Evolutionary conservation across 2,113 vertebrate species (phyloP), one percentile per base, ranked within the genome.

Genomic region (Thinocorus orbignyianus): DNA sequence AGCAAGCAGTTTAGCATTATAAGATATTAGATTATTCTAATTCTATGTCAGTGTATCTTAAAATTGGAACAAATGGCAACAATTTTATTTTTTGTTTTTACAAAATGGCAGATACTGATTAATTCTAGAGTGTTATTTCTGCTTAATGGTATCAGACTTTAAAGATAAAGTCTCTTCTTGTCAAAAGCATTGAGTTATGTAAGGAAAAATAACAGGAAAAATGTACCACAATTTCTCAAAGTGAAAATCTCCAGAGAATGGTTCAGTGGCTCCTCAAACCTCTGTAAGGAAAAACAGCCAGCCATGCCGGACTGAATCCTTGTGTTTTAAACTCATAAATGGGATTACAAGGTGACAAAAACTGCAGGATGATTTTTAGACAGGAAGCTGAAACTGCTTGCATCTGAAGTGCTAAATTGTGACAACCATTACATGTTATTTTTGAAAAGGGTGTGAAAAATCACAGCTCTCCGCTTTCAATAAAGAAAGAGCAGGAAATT

Each of bases 391-490:
- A 95, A 95, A 64, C 86, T 90, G 81, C 55, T 51, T 44, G 44
- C 58, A 81, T 83, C 83, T 92, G 79, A 93, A 78, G 72, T 91
- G 86, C 57, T 92, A 88, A 90, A 92, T 81, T 71, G 41, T 57
- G 77, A 90, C 81, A 71, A 44, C 25, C 18, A 48, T 81, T 91
- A 54, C n/a, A 19, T 6, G 22, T 92, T 92, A 79, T 95, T 94
- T 92, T 95, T 96, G 92, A 97, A 95, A 44, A 1, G 42, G 42
- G 72, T 7, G 58, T 83, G 92, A 97, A 95, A 98, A 94, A 52
- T 95, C 86, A 71, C 96, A 97, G 93, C 49, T 87, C 64, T 94
- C 80, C 92, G 82, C 76, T 94, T 95, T 97, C 92, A 90, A 77
- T 87, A 95, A 95, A 65, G 49, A 88, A 51, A 90, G 44, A 88